Base-by-base conservation (phyloP, 2,888 invertebrate genomes). In the Exephanes ischioxanthus region DNA sequence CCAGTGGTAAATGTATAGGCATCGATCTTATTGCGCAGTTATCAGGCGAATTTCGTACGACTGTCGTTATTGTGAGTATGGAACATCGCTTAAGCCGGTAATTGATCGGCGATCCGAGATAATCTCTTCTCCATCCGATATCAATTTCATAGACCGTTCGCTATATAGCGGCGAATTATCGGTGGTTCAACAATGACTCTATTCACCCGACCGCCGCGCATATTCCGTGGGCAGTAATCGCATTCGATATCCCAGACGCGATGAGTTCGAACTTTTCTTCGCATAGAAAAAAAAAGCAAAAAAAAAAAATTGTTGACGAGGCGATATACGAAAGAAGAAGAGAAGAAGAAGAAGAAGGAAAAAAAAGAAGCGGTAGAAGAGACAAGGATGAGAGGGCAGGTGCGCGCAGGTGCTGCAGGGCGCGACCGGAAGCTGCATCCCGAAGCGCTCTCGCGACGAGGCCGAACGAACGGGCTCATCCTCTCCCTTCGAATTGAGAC, bases 371-470 rank as follows among this genome's bases (percentile, higher is more conserved):
- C 71, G 48, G 80, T 58, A 68, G 41, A 76, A 30, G 66, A 58
- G 84, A 76, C 79, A 80, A 68, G 84, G 85, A 85, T 81, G 89
- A 88, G 90, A 90, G 91, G 90, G 90, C 90, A 91, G 91, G 92
- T 91, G 91, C 89, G 90, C 90, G 90, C 92, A 93, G 92, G 92
- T 93, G 93, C 92, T 88, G 88, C 90, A 90, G 90, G 91, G 91
- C 90, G 91, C 92, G 93, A 93, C 92, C 93, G 93, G 93, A 93
- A 93, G 92, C 92, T 85, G 82, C 82, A 55, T 73, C 80, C 84
- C 86, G 87, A 87, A 87, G 85, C 86, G 84, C 86, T 86, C 80
- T 73, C 80, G 76, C 77, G 81, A 83, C 77, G 84, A 82, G 82
- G 66, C 83, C 84, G 81, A 86, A 86, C 83, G 82, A 84, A 83